These are phyloP conservation scores for Philopotamus ludificatus DNA, from an alignment of 1,140 invertebrate species.

Conservation along the genomic window DNA sequence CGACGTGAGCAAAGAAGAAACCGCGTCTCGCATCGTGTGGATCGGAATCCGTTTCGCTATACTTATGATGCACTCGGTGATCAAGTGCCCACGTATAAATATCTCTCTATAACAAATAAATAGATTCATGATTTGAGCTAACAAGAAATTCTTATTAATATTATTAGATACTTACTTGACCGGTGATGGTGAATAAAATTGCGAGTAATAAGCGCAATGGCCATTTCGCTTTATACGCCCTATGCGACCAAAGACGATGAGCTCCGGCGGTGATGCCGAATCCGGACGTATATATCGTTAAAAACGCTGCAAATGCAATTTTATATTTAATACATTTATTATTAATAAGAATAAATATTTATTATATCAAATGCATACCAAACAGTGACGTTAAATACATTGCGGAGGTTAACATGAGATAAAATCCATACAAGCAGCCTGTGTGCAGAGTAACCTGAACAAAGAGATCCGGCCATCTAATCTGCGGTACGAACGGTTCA, in stretches of 20 bases:
- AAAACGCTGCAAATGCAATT: slow-evolving; percentile 58
- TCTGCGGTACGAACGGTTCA: slow-evolving; percentile 60
- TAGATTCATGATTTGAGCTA: slow-evolving; percentile 11
- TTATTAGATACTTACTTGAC: slow-evolving; percentile 66
- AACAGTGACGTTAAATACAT: slow-evolving; percentile 66
- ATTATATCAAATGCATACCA: slow-evolving; percentile 59
- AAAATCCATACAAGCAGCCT: slow-evolving; percentile 69
- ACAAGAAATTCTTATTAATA: neutral
- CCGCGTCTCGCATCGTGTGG: slow-evolving; percentile 79
- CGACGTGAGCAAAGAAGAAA: slow-evolving; percentile 80
- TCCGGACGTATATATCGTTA: slow-evolving; percentile 65
- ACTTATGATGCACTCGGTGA: slow-evolving; percentile 82
- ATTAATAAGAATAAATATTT: neutral
- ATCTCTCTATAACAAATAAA: slow-evolving; percentile 59
- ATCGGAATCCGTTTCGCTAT: slow-evolving; percentile 78
- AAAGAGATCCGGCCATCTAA: slow-evolving; percentile 68
- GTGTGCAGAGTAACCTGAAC: slow-evolving; percentile 68
- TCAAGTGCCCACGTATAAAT: slow-evolving; percentile 78
- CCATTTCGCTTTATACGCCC: slow-evolving; percentile 81
- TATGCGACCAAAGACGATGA: slow-evolving; percentile 86
- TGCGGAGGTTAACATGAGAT: slow-evolving; percentile 63
- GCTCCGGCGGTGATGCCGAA: slow-evolving; percentile 86
- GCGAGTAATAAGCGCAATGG: slow-evolving; percentile 76
- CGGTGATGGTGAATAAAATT: slow-evolving; percentile 77
- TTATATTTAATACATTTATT: neutral